phyloP scores from a whole-genome alignment of 2,888 invertebrate species.

The Drosophila acutilabella region DNA sequence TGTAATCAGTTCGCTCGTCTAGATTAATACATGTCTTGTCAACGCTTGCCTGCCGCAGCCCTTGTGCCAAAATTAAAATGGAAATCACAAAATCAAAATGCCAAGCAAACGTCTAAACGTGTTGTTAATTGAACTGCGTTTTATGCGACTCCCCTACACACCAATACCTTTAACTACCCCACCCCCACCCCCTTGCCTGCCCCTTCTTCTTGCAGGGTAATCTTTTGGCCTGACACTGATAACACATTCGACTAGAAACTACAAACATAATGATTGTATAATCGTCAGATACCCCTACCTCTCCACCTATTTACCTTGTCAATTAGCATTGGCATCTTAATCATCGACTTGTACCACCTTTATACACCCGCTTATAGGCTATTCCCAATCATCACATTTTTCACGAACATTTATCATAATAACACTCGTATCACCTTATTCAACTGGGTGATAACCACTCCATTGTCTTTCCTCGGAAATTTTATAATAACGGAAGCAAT shows the following conservation, averaged over 20 bases:
- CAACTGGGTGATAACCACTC: constrained; percentile 4
- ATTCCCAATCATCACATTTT: constrained; percentile 18
- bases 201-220: constrained; percentile 47
- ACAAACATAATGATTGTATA: constrained; percentile 39
- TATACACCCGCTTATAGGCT: background rate
- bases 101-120: constrained; percentile 27
- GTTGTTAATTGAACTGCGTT: constrained; percentile 49
- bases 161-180: background rate
- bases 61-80: constrained; percentile 51
- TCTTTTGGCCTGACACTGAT: constrained; percentile 50
- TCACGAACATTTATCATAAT: constrained; percentile 21
- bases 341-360: constrained; percentile 11
- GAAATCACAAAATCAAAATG: constrained; percentile 35
- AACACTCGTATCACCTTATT: constrained; percentile 19
- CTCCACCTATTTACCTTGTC: constrained; percentile 13
- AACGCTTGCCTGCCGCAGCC: constrained; percentile 32
- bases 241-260: constrained; percentile 20
- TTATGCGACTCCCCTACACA: constrained; percentile 24
- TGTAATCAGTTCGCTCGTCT: constrained; percentile 70
- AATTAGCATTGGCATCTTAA: constrained; percentile 28
- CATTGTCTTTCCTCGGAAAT: constrained; percentile 34
- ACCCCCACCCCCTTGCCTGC: background rate
- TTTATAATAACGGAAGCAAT: constrained; percentile 39
- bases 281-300: constrained; percentile 22
- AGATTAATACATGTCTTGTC: constrained; percentile 72